Percentiles rank a stretch among this genome's conserved stretches.
Conservation (phyloP, 2,888 invertebrate species). For the Adela reaumurella region DNA sequence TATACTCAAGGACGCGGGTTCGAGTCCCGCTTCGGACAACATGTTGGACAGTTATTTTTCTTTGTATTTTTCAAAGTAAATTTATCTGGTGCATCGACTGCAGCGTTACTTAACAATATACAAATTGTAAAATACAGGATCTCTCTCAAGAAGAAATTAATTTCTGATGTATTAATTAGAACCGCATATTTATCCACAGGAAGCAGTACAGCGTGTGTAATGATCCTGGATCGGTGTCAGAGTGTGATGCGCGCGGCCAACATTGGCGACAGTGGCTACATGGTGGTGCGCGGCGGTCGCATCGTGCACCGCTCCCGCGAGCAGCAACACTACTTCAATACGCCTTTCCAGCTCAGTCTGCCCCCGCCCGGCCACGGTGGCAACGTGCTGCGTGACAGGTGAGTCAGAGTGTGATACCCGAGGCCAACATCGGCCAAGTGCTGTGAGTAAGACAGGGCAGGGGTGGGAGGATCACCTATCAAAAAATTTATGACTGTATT, state of each 20-base stretch:
- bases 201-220: conserved; percentile 96
- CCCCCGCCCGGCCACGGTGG: conserved; percentile 88
- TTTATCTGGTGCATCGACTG: not conserved
- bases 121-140: not conserved
- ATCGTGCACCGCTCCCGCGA: conserved; percentile 92
- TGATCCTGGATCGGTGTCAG: conserved; percentile 87
- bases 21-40: too few species aligned
- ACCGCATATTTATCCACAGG: conserved; percentile 63
- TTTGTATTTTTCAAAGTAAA: too few species aligned
- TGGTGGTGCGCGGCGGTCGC: conserved; percentile 82
- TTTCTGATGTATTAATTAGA: too few species aligned
- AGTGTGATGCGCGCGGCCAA: conserved; percentile 92
- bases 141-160: not conserved
- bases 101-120: too few species aligned
- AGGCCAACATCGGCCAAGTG: too few species aligned
- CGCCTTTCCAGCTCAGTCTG: conserved; percentile 93
- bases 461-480: too few species aligned
- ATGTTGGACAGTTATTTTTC: too few species aligned
- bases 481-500: too few species aligned
- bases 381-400: conserved; percentile 88
- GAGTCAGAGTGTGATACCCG: too few species aligned
- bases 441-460: too few species aligned
- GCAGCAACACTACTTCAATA: conserved; percentile 98
- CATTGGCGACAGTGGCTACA: conserved; percentile 98
- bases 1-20: too few species aligned